phyloP scores from a whole-genome alignment of 2,113 vertebrate genomes.

The Gadus chalcogrammus region DNA sequence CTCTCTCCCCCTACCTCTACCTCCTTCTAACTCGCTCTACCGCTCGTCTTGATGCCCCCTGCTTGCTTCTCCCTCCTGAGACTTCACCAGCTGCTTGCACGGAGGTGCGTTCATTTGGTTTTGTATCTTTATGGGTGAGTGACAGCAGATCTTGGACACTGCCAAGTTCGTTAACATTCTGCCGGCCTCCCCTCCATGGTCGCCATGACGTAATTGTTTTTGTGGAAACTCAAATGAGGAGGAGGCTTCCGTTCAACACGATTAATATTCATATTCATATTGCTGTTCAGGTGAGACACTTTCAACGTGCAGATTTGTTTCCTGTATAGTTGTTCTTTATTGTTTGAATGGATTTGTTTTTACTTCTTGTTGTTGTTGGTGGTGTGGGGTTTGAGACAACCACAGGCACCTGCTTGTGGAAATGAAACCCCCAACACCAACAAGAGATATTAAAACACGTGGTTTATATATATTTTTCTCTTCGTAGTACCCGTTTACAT shows the following conservation, averaged over 20 bases:
- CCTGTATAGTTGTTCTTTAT: too few species aligned
- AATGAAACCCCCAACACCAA: too few species aligned
- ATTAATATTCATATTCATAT: conserved; percentile 33
- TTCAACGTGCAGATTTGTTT: too few species aligned
- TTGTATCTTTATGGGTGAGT: conserved; percentile 38
- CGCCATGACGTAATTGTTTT: conserved; percentile 60
- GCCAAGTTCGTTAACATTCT: conserved; percentile 53
- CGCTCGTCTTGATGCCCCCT: not conserved
- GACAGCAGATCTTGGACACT: conserved; percentile 35
- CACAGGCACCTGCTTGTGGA: too few species aligned
- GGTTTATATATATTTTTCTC: too few species aligned
- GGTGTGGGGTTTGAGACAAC: too few species aligned
- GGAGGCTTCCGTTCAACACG: conserved; percentile 42
- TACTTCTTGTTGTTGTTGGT: too few species aligned
- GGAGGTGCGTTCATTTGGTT: conserved; percentile 13
- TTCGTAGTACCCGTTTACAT: too few species aligned
- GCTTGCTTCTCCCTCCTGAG: not conserved
- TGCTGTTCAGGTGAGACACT: too few species aligned
- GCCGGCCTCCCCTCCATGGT: conserved; percentile 26
- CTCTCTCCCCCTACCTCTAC: conserved; percentile 14
- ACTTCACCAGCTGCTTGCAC: conserved; percentile 19
- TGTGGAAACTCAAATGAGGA: conserved; percentile 43
- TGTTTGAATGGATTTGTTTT: too few species aligned
- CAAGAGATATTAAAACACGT: too few species aligned
- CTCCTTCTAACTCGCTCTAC: not conserved